Base-by-base conservation (phyloP, 1,140 invertebrate genomes). In the Tribolium castaneum region DNA sequence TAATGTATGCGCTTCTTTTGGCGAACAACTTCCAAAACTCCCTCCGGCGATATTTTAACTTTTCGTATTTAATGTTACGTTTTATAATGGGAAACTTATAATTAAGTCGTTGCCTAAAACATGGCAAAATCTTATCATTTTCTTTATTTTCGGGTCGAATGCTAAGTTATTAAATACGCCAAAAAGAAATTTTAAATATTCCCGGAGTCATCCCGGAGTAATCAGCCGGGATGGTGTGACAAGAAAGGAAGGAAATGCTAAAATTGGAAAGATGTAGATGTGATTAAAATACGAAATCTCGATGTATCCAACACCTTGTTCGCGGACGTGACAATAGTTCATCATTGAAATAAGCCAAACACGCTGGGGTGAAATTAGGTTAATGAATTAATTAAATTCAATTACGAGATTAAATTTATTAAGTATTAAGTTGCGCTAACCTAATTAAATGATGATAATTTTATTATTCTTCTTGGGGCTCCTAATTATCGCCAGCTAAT, bases 271-370 rank as follows among this genome's bases (percentile, higher is more conserved):
- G 51, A 75, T 51, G 50, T 75, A 75, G 72, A 75, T 75, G 72
- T 75, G 72, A 75, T 75, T 75, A 75, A 75, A 75, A 75, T 75
- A 59, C 72, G 72, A 75, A 75, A 75, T 75, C 72, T 56, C 14
- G 50, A 73, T 25, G 52, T 34, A 35, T 74, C 25, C 6, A n/a
- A 12, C 70, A 51, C 49, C 16, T 45, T 30, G 9, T 59, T 66
- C 30, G 25, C 7, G 13, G 13, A 75, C 72, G 51, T 75, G 72
- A 75, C 72, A 59, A 75, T 75, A 75, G 72, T 75, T 75, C 25
- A 59, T 75, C 45, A 75, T 59, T 35, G 19, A 75, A 75, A 75
- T 39, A 12, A 75, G 45, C 49, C 49, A 34, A 34, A 30, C 25
- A 25, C 50, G 49, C n/a, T 12, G 14, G 12, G 22, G 51, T 19